A percentile compares a stretch with the other conserved stretches of the same genome.
Conservation (phyloP, 2,113 vertebrate genomes). For the Dipodomys ordii region DNA sequence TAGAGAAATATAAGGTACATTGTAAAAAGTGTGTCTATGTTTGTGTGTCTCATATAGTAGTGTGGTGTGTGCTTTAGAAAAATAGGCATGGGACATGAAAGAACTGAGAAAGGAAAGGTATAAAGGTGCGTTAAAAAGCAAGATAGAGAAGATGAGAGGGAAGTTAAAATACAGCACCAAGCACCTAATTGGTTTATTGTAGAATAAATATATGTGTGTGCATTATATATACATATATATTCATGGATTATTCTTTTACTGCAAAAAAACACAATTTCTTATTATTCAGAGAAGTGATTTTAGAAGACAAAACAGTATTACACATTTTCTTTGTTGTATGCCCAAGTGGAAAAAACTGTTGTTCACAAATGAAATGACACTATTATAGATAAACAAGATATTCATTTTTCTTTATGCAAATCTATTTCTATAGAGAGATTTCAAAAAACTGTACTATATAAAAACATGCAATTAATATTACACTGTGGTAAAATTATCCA, state of each 20-base stretch:
- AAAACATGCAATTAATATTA: constrained; percentile 55
- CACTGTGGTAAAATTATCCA: constrained; percentile 10
- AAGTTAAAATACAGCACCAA: not conserved
- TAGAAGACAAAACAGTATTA: constrained; percentile 14
- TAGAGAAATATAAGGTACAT: not conserved
- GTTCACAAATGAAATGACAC: constrained; percentile 51
- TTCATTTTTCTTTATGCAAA: constrained; percentile 21
- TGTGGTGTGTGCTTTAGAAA: not conserved
- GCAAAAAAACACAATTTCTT: constrained; percentile 30
- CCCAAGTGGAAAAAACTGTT: constrained; percentile 2
- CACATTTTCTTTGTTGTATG: constrained; percentile 30
- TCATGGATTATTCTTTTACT: constrained; percentile 15
- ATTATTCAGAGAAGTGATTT: constrained; percentile 1
- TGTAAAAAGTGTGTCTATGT: not conserved
- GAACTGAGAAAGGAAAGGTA: constrained; percentile 6
- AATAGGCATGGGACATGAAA: not conserved
- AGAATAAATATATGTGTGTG: not conserved
- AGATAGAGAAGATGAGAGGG: not conserved
- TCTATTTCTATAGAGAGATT: constrained; percentile 35
- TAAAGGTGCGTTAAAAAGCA: not conserved
- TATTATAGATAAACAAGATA: constrained; percentile 18
- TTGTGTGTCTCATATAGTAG: not conserved
- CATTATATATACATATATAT: not conserved
- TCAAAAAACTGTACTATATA: constrained; percentile 57
- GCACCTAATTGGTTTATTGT: not conserved